Evolutionary conservation across 23 tunicate species (phyloP), one percentile per base, ranked within the genome.

Genomic region (Pegea sp.): DNA sequence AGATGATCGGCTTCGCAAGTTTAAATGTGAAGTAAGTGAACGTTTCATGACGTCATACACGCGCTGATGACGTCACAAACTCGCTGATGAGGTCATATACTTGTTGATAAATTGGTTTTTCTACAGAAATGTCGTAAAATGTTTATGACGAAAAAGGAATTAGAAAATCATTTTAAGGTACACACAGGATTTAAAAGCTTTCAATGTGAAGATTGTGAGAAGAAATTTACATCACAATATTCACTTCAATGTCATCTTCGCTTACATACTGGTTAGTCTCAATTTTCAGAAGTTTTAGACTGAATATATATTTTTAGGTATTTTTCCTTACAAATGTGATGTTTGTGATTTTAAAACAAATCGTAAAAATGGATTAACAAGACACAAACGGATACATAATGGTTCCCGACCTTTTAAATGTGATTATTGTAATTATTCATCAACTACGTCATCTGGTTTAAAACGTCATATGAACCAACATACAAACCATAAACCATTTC

Each of bases 301-400:
- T 8, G 7, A 6, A 6, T 24, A 13, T n/a, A 11, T 52, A 25
- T 22, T 62, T 76, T 57, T 66, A 80, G 93, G 75, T 23, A 75
- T 71, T 46, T 61, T 49, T 30, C 93, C 93, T 16, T 80, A 44
- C 64, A 66, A 54, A 26, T 80, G 93, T 51, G 75, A 66, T 34
- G 18, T 34, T 21, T 80, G 93, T 38, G 8, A 56, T 24, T 80
- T 65, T 46, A 16, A 30, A 3, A 48, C 93, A n/a, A 48, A 56
- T 22, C 66, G 74, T 24, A 42, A 76, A 44, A 64, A 71, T 34
- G 61, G 66, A 3, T 34, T 80, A 25, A 26, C 24, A 26, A 51
- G 68, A 34, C 93, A 80, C 60, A 51, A 28, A 28, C 74, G 93
- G 32, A 60, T 8, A 8, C 93, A 80, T 44, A 61, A 48, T 22